These are phyloP conservation scores for Dreissena polymorpha DNA, from an alignment of 1,140 invertebrate genomes.

Conservation along the genomic window DNA sequence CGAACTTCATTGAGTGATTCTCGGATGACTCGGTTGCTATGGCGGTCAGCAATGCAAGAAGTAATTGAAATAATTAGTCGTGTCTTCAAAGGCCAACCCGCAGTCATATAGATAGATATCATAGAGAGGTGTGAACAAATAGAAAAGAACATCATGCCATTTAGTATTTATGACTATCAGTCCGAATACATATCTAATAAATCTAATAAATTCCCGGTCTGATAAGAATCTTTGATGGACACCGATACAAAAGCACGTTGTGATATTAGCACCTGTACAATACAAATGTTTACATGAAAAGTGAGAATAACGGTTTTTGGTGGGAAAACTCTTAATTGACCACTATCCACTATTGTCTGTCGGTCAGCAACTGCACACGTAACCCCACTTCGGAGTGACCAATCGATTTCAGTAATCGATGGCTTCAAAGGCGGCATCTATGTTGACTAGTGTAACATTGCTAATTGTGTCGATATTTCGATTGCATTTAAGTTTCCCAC, in stretches of 20 bases:
- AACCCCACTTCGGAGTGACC: too few relatives aligned
- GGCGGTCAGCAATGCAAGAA: conserved; percentile 9
- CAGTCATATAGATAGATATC: conserved; percentile 21
- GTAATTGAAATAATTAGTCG: conserved; percentile 45
- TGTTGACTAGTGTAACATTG: too few relatives aligned
- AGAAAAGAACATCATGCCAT: conserved; percentile 16
- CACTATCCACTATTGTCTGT: too few relatives aligned
- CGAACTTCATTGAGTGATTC: not conserved
- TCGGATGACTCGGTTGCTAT: conserved; percentile 1
- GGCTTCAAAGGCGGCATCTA: too few relatives aligned
- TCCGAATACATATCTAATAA: conserved; percentile 43
- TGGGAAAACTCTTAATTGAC: conserved; percentile 15
- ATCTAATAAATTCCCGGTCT: conserved; percentile 35
- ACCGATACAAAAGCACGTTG: conserved; percentile 29
- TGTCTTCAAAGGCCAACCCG: conserved; percentile 23
- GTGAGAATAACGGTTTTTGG: conserved; percentile 35
- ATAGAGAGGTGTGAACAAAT: conserved; percentile 32
- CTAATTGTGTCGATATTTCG: too few relatives aligned
- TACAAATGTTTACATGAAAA: conserved; percentile 14
- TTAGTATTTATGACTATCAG: conserved; percentile 38
- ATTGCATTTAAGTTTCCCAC: too few relatives aligned
- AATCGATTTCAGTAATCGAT: too few relatives aligned
- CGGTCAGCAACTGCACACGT: too few relatives aligned
- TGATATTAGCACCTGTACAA: conserved; percentile 39
- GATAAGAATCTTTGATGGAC: conserved; percentile 39